Base-by-base conservation (phyloP, 2,113 vertebrate species). In the Callionymus lyra region DNA sequence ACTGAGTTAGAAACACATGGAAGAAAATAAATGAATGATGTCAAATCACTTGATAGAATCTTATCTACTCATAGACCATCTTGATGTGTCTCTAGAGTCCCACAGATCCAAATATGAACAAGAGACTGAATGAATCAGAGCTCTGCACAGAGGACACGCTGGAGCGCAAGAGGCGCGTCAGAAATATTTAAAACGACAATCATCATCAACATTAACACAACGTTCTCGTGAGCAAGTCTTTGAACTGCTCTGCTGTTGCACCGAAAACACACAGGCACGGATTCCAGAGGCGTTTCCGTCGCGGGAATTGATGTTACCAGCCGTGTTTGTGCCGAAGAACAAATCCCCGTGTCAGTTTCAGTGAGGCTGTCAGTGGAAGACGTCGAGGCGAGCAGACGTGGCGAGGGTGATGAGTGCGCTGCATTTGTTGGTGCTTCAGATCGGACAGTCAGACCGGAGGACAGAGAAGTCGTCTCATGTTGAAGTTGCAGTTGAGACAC, bases 301-400 rank as follows among this genome's bases (percentile, higher is more conserved):
- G 12, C 15, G 70, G 72, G 65, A 72, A 72, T 61, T 65, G 47
- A 60, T 65, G 62, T 60, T 58, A 46, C 62, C 58, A 47, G 39
- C 37, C 63, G 16, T 74, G 70, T 76, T 74, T 74, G 63, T 56
- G 73, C 68, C 31, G 49, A 33, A 58, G 59, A 63, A 71, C 73
- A 74, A 76, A 68, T 75, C 73, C 68, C 9, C 43, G 68, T 73
- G 68, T 72, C 68, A 72, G 61, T 55, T 68, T 62, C 60, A 48
- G 61, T 12, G 32, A 31, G 44, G 52, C 65, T 70, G 73, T 74
- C 77, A 72, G 62, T 67, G 59, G 21, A 27, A 27, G 21, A 27
- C 21, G 21, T 27, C 21, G 8, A 27, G 21, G 21, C 21, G 21
- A 27, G 21, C 21, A 27, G 21, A 27, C 21, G 21, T 27, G 21